phyloP scores from a whole-genome alignment of 2,888 invertebrate genomes.

The Ecdyonurus torrentis region DNA sequence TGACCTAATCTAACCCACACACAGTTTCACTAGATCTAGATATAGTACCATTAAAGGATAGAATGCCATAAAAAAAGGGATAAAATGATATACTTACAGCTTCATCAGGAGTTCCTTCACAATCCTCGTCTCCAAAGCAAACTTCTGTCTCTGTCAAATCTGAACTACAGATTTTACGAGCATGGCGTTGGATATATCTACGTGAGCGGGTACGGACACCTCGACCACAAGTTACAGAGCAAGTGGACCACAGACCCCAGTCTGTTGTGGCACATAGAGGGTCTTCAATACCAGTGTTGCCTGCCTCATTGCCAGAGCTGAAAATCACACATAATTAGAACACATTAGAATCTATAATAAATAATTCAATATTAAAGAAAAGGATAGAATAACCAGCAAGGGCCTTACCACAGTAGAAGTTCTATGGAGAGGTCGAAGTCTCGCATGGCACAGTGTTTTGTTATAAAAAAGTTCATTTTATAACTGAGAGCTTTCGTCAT shows the following conservation, averaged over 20 bases:
- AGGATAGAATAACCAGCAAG: too few species aligned
- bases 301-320: background rate
- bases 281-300: background rate
- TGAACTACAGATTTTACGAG: slow-evolving; percentile 3
- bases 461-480: too few species aligned
- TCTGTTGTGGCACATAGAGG: slow-evolving; percentile 24
- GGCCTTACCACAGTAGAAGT: too few species aligned
- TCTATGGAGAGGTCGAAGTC: too few species aligned
- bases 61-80: too few species aligned
- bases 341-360: background rate
- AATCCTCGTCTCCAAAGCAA: slow-evolving; percentile 23
- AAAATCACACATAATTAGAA: background rate
- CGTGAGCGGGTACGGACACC: slow-evolving; percentile 45
- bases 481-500: too few species aligned
- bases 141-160: slow-evolving; percentile 19
- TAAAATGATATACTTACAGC: slow-evolving; percentile 10
- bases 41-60: too few species aligned
- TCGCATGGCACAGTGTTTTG: background rate
- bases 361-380: too few species aligned
- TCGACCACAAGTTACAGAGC: slow-evolving; percentile 30
- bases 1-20: too few species aligned
- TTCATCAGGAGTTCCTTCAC: slow-evolving; percentile 19
- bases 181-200: slow-evolving; percentile 30
- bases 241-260: slow-evolving; percentile 32
- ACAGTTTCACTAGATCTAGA: too few species aligned